A percentile compares a stretch with the other conserved stretches of the same genome.
phyloP scores from a whole-genome alignment of 2,113 vertebrate species.

The Euleptes europaea region DNA sequence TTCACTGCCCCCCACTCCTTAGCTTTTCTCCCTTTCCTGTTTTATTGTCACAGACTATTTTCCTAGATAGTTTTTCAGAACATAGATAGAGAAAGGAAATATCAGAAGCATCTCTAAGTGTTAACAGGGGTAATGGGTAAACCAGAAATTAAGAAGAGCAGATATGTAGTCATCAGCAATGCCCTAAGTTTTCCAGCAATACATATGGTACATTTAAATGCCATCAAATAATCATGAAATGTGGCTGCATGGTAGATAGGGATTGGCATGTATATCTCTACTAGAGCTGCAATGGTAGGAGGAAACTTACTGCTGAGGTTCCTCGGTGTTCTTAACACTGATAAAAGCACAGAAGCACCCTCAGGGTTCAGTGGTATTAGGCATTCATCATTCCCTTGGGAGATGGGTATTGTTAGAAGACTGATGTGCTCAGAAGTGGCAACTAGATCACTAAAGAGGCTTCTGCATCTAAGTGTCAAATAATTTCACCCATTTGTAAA shows the following conservation, averaged over 20 bases:
- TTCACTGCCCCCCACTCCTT: background rate
- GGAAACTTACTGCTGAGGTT: background rate
- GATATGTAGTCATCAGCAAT: background rate
- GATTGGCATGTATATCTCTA: no score
- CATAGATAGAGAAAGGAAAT: background rate
- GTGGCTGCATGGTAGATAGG: no score
- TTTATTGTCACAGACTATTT: background rate
- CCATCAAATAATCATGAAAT: background rate
- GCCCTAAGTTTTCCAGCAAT: background rate
- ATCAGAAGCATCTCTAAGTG: background rate
- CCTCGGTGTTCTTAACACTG: background rate
- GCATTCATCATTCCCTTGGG: background rate
- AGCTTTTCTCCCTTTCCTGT: background rate
- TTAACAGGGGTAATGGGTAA: background rate
- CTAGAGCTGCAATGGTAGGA: background rate
- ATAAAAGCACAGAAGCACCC: background rate
- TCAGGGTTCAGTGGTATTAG: background rate
- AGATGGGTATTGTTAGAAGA: background rate
- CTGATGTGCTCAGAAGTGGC: background rate
- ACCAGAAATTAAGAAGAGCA: background rate
- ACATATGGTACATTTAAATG: background rate
- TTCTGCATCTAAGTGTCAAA: background rate
- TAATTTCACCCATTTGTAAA: background rate
- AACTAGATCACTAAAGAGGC: background rate
- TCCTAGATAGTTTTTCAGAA: background rate